phyloP scores from a whole-genome alignment of 2,888 invertebrate genomes.

The Agonum fuliginosum region DNA sequence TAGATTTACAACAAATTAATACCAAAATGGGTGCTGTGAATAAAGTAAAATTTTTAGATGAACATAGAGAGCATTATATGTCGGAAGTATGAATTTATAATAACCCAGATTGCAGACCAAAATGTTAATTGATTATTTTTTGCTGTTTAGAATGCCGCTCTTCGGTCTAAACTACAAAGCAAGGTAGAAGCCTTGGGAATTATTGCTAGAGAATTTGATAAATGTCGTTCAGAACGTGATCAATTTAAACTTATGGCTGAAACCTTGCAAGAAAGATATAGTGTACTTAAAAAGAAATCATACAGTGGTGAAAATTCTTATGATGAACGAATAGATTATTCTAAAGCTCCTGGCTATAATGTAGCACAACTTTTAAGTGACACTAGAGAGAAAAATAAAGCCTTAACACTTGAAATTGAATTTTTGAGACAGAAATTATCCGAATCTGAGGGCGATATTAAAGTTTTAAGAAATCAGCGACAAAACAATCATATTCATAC shows the following conservation, averaged over 20 bases:
- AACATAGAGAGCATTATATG: conserved; percentile 59
- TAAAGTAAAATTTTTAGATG: conserved; percentile 57
- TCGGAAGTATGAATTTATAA: conserved; percentile 50
- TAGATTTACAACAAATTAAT: conserved; percentile 45
- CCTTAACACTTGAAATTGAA: conserved; percentile 77
- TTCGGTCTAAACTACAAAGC: conserved; percentile 84
- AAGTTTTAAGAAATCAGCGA: conserved; percentile 76
- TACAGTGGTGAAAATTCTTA: conserved; percentile 62
- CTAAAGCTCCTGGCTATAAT: conserved; percentile 70
- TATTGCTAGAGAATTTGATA: conserved; percentile 84
- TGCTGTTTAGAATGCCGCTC: conserved; percentile 75
- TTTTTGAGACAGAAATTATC: conserved; percentile 82
- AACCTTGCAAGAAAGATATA: conserved; percentile 79
- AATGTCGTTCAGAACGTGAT: conserved; percentile 86
- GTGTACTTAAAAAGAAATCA: conserved; percentile 72
- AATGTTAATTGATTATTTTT: conserved; percentile 39
- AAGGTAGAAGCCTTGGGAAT: conserved; percentile 89
- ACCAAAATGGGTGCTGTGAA: conserved; percentile 55
- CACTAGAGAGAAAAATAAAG: conserved; percentile 77
- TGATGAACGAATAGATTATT: conserved; percentile 64
- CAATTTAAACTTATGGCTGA: conserved; percentile 88
- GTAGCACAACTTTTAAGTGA: conserved; percentile 77
- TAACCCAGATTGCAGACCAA: background rate
- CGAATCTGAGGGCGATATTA: conserved; percentile 83
- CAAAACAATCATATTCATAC: conserved; percentile 60